phyloP scores from a whole-genome alignment of 2,113 vertebrate genomes.

The Leptocoma aspasia region DNA sequence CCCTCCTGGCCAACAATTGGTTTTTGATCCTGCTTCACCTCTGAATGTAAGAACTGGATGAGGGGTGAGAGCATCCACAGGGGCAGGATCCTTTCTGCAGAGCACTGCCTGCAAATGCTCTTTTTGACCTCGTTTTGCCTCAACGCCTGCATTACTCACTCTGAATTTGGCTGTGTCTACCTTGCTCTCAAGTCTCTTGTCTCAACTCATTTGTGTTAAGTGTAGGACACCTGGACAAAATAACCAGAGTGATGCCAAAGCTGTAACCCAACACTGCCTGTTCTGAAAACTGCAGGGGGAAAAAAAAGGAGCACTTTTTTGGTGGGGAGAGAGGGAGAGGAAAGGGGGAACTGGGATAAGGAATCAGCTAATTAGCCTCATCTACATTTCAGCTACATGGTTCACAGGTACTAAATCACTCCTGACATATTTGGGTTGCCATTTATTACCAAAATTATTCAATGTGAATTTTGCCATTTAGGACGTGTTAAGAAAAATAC shows the following conservation, averaged over 20 bases:
- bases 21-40: background rate
- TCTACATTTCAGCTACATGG: slow-evolving; percentile 68
- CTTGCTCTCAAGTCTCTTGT: slow-evolving; percentile 43
- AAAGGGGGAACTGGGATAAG: slow-evolving; percentile 1
- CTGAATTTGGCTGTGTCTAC: slow-evolving; percentile 54
- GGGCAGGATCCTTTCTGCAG: background rate
- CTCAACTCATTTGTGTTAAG: slow-evolving; percentile 67
- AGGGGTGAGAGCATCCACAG: background rate
- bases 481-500: slow-evolving; percentile 30
- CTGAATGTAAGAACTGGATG: background rate
- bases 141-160: slow-evolving; percentile 37
- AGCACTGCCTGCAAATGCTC: slow-evolving; percentile 10
- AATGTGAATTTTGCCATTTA: slow-evolving; percentile 61
- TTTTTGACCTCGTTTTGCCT: slow-evolving; percentile 33
- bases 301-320: background rate
- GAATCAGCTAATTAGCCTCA: slow-evolving; percentile 74
- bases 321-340: background rate
- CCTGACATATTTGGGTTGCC: slow-evolving; percentile 73
- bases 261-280: slow-evolving; percentile 38
- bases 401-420: slow-evolving; percentile 69
- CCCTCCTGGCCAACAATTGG: background rate
- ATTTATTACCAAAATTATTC: slow-evolving; percentile 72
- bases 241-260: slow-evolving; percentile 58
- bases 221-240: slow-evolving; percentile 60
- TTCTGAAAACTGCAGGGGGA: slow-evolving; percentile 34